Conservation (phyloP, 1,140 invertebrate species). For the Euwallacea fornicatus region DNA sequence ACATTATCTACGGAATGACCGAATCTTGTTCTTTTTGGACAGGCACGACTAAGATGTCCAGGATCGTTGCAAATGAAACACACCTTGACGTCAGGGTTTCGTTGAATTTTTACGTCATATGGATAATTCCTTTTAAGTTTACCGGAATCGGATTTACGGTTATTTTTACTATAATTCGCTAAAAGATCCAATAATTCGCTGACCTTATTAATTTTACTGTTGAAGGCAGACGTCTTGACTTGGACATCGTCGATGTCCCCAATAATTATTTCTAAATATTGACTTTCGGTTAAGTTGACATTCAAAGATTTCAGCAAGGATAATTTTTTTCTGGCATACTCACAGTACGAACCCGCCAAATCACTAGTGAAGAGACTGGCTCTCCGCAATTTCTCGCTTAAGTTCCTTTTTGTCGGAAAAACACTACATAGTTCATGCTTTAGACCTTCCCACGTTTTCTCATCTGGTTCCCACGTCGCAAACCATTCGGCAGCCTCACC, state of each 20-base stretch:
- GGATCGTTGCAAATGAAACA: conserved; percentile 9
- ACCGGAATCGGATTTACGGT: neutral
- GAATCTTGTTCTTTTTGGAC: conserved; percentile 3
- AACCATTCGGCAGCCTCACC: no score
- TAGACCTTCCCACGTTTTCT: neutral
- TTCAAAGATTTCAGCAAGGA: conserved; percentile 12
- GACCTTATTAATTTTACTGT: conserved; percentile 11
- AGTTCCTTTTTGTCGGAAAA: conserved; percentile 15
- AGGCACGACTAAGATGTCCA: conserved; percentile 3
- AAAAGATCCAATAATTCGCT: conserved; percentile 4
- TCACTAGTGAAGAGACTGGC: conserved; percentile 1
- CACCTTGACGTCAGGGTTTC: neutral
- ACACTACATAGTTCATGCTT: neutral
- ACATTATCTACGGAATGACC: conserved; percentile 4
- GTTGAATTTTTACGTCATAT: neutral
- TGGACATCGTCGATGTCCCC: conserved; percentile 13
- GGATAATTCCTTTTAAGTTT: neutral
- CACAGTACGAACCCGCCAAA: conserved; percentile 10
- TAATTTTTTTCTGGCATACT: conserved; percentile 28
- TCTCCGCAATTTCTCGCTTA: conserved; percentile 6
- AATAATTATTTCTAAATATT: conserved; percentile 11
- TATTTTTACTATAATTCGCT: conserved; percentile 5
- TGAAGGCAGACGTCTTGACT: conserved; percentile 20
- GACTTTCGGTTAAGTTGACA: conserved; percentile 8
- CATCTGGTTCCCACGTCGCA: no score